These are phyloP conservation scores for Anadara kagoshimensis DNA, from an alignment of 1,140 invertebrate species.

Conservation along the genomic window DNA sequence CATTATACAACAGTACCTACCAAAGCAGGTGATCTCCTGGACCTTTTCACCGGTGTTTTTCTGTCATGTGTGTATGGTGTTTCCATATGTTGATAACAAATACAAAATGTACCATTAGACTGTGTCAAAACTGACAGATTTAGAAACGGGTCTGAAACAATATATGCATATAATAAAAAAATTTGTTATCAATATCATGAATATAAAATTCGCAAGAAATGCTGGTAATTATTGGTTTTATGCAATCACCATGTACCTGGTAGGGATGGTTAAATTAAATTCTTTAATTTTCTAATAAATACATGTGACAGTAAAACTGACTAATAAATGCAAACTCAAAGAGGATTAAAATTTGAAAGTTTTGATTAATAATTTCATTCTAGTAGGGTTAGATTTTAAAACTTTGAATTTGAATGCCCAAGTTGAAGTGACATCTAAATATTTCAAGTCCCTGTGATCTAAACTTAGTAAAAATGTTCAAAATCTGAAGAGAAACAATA, in stretches of 20 bases:
- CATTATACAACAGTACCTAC: too few species aligned
- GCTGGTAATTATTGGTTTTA: not conserved
- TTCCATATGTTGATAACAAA: slow-evolving; percentile 63
- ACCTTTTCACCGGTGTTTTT: slow-evolving; percentile 13
- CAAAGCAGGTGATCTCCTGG: slow-evolving; percentile 29
- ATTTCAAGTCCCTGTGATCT: too few species aligned
- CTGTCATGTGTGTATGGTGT: slow-evolving; percentile 33
- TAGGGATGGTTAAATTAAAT: too few species aligned
- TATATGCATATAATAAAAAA: not conserved
- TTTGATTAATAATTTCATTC: too few species aligned
- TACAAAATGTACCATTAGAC: slow-evolving; percentile 64
- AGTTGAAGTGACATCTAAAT: too few species aligned
- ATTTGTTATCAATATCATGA: not conserved
- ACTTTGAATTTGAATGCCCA: too few species aligned
- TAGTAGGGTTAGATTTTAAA: too few species aligned
- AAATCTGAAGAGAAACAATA: not conserved
- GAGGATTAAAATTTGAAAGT: too few species aligned
- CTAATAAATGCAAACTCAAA: too few species aligned
- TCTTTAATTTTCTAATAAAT: too few species aligned
- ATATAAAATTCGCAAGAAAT: not conserved
- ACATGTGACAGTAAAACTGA: too few species aligned
- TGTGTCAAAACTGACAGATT: slow-evolving; percentile 62
- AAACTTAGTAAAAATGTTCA: too few species aligned
- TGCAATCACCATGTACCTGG: not conserved
- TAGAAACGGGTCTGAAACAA: slow-evolving; percentile 51